Conservation (phyloP, 2,113 vertebrate species). For the Diphyllodes magnificus region DNA sequence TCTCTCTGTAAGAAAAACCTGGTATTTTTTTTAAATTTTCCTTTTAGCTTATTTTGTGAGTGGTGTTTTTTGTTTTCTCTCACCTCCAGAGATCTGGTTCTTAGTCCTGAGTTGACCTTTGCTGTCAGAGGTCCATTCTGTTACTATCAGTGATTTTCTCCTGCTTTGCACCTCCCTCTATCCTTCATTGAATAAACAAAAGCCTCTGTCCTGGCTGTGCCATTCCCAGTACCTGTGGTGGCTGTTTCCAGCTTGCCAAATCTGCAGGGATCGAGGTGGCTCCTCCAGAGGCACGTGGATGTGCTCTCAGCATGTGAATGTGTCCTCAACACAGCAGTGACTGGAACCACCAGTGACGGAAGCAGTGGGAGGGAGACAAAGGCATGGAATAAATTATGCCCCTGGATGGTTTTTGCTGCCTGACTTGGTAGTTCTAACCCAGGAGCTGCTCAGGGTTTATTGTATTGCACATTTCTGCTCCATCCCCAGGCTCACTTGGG, state of each 20-base stretch:
- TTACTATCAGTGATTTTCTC: not conserved
- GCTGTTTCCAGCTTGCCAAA: not conserved
- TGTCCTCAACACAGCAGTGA: not conserved
- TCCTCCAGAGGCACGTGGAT: not conserved
- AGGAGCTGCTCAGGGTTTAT: not conserved
- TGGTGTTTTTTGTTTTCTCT: not conserved
- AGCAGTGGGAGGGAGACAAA: not conserved
- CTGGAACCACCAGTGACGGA: not conserved
- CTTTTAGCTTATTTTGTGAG: not conserved
- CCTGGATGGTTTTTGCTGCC: not conserved
- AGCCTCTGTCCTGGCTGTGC: not conserved
- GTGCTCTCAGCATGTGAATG: not conserved
- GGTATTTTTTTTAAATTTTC: not conserved
- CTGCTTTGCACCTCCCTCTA: not conserved
- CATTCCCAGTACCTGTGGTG: not conserved
- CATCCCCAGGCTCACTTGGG: not conserved
- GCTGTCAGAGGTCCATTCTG: not conserved
- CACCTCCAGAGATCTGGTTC: not conserved
- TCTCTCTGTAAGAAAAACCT: not conserved
- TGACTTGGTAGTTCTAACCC: not conserved
- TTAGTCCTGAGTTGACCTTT: not conserved
- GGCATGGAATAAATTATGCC: not conserved
- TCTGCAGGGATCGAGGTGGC: accelerated
- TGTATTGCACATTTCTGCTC: not conserved
- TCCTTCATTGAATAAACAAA: not conserved